Evolutionary conservation across 2,113 vertebrate species (phyloP), one percentile per base, ranked within the genome.

Genomic region (Channa maculata): DNA sequence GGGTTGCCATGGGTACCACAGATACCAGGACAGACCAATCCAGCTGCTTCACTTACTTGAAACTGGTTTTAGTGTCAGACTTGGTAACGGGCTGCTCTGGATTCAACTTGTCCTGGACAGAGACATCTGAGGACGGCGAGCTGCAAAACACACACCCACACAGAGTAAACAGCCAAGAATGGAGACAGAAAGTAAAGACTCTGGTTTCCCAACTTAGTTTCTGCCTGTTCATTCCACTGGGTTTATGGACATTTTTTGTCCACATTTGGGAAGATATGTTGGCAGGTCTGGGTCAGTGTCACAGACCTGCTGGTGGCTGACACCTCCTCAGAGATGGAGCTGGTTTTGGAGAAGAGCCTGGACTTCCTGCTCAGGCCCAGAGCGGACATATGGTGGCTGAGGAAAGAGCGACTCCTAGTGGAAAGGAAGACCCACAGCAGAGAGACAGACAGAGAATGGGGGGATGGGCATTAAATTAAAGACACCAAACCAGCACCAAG

Each of bases 41-140:
- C 2, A 8, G 1, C 34, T 8, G 5, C 8, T 63, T 5, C 64
- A 91, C 97, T 95, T 83, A 98, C 97, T 95, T 99, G 79, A 96
- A 95, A 76, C 94, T 5, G 4, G 92, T 91, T 72, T 93, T 95
- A 48, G 91, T 93, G 6, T 94, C 92, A 0, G 61, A 71, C 67
- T 54, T 84, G 75, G 7, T 65, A 0, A 0, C 33, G n/a, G 36
- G 53, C 75, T 84, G 90, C 65, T 94, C 91, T 1, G 62, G 45
- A 10, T 41, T 72, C 6, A 41, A 57, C 54, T 66, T 84, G 61
- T 86, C 72, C 37, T 58, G 59, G 15, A 54, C 73, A 61, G 83
- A 63, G 4, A 79, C 43, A 41, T 86, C 89, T 60, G 87, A 64
- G 36, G 86, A 71, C 82, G 90, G 79, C 13, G 90, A 83, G 72